Percentiles rank a stretch among this genome's conserved stretches.
phyloP scores from a whole-genome alignment of 2,113 vertebrate species.

The Python bivittatus region DNA sequence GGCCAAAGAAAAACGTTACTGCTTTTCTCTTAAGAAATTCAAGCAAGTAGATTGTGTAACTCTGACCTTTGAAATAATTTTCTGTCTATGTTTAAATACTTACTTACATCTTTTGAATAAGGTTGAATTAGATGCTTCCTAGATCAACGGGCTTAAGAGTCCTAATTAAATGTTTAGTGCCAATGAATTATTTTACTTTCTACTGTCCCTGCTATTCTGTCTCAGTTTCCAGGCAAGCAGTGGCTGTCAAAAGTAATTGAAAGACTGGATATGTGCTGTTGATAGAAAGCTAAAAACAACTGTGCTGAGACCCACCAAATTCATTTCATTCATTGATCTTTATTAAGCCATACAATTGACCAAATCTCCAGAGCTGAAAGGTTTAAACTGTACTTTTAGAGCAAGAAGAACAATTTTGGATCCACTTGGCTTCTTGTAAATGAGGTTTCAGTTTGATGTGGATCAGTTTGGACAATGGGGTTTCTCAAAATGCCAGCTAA shows the following conservation, averaged over 20 bases:
- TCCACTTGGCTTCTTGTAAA: not conserved
- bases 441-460: not conserved
- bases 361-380: constrained; percentile 5
- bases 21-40: not conserved
- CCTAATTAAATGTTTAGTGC: not conserved
- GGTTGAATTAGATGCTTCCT: not conserved
- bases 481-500: constrained; percentile 24
- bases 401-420: constrained; percentile 10
- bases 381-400: not conserved
- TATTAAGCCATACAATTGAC: constrained; percentile 20
- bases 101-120: not conserved
- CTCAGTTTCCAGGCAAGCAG: not conserved
- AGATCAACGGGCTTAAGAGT: not conserved
- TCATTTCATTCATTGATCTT: constrained; percentile 10
- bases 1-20: not conserved
- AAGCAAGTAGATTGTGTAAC: not conserved
- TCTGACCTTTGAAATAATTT: not conserved
- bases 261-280: not conserved
- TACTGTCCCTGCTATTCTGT: not conserved
- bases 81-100: not conserved
- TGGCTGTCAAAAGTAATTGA: not conserved
- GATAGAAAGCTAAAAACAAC: not conserved
- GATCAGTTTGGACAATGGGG: not conserved
- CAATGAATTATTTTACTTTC: not conserved
- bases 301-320: not conserved